phyloP scores from a whole-genome alignment of 2,888 invertebrate genomes.

The Callyntrura guangdongensis region DNA sequence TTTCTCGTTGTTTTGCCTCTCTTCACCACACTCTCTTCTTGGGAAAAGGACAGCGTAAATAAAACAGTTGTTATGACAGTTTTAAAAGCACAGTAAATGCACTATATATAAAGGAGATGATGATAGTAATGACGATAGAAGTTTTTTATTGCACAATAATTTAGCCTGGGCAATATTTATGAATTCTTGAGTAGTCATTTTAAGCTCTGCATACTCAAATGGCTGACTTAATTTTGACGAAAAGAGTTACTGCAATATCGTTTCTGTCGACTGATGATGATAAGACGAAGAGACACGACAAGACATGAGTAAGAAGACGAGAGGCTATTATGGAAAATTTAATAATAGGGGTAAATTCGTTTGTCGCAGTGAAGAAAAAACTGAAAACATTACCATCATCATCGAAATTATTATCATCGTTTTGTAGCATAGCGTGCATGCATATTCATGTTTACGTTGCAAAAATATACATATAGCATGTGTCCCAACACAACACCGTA shows the following conservation, averaged over 20 bases:
- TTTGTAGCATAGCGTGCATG: slow-evolving; percentile 44
- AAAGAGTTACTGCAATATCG: slow-evolving; percentile 10
- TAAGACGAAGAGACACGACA: not conserved
- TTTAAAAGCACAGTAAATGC: slow-evolving; percentile 29
- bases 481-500: not conserved
- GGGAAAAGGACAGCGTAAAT: slow-evolving; percentile 10
- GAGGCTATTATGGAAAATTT: slow-evolving; percentile 70
- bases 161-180: slow-evolving; percentile 7
- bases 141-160: slow-evolving; percentile 46
- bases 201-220: not conserved
- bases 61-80: slow-evolving; percentile 19
- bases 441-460: slow-evolving; percentile 36
- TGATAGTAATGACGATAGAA: not conserved
- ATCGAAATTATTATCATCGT: not conserved
- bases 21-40: too few species aligned
- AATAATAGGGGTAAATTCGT: slow-evolving; percentile 49
- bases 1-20: too few species aligned
- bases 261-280: slow-evolving; percentile 15
- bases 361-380: not conserved
- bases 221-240: slow-evolving; percentile 9
- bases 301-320: slow-evolving; percentile 4
- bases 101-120: not conserved
- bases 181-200: not conserved
- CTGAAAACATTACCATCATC: slow-evolving; percentile 18
- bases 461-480: slow-evolving; percentile 20